Evolutionary conservation across 2,113 vertebrate species (phyloP).

Genomic region (Leucopternis melanops): DNA sequence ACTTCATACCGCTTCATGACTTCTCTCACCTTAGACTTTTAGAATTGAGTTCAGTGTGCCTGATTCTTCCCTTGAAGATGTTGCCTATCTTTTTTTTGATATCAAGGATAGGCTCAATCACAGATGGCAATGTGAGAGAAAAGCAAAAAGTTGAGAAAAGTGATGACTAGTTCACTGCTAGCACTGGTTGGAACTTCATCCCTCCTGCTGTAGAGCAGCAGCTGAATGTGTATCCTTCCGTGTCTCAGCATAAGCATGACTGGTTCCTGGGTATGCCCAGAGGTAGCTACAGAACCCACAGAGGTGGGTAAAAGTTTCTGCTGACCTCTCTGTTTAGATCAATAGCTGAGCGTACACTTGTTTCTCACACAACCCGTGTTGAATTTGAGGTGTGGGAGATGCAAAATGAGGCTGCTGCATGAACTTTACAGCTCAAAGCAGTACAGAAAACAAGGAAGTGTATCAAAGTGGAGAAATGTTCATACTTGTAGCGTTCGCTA

Average conservation of each 20-base stretch:
- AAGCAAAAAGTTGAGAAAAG: background rate
- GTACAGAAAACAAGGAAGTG: background rate
- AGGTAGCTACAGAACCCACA: background rate
- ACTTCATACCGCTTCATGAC: background rate
- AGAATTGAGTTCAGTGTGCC: rapidly evolving
- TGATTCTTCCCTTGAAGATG: background rate
- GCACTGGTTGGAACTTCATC: background rate
- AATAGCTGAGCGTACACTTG: background rate
- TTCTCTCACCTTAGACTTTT: background rate
- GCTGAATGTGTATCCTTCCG: background rate
- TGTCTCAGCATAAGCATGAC: background rate
- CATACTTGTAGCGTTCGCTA: too few relatives aligned
- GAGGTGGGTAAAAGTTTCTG: background rate
- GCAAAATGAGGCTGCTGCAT: background rate
- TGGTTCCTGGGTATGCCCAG: background rate
- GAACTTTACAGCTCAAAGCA: background rate
- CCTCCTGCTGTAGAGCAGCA: background rate
- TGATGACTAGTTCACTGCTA: background rate
- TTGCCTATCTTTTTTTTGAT: background rate
- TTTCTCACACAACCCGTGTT: rapidly evolving
- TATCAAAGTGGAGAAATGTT: background rate
- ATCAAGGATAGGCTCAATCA: background rate
- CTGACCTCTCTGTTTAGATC: background rate
- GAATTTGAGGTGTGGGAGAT: background rate
- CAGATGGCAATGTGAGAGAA: too few relatives aligned